phyloP scores from a whole-genome alignment of 2,113 vertebrate species.

The Etheostoma spectabile region DNA sequence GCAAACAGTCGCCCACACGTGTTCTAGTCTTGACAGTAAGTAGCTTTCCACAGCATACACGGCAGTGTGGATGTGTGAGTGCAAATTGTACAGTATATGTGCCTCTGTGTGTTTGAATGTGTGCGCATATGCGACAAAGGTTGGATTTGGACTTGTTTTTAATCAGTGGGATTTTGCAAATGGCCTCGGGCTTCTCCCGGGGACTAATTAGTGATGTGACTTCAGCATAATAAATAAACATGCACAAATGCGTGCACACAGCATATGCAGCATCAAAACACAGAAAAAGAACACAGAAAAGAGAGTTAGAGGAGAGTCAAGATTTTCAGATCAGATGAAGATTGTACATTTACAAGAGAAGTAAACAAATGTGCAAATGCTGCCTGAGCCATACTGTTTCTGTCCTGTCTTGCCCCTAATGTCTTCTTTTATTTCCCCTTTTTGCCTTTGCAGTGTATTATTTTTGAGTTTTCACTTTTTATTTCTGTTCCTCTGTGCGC shows the following conservation, averaged over 20 bases:
- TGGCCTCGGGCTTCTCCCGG: conserved; percentile 83
- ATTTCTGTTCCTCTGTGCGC: conserved; percentile 42
- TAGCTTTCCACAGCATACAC: conserved; percentile 70
- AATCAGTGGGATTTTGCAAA: conserved; percentile 85
- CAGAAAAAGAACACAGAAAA: conserved; percentile 50
- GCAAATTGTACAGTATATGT: conserved; percentile 31
- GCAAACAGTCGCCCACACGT: conserved; percentile 76
- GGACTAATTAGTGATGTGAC: conserved; percentile 87
- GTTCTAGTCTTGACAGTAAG: conserved; percentile 79
- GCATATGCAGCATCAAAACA: conserved; percentile 61
- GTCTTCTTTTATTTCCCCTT: conserved; percentile 39
- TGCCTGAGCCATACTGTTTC: conserved; percentile 51
- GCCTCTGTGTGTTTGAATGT: conserved; percentile 9
- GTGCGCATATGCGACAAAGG: conserved; percentile 57
- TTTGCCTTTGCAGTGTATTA: conserved; percentile 29
- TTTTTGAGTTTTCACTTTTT: conserved; percentile 56
- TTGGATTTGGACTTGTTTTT: conserved; percentile 84
- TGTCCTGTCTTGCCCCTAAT: conserved; percentile 43
- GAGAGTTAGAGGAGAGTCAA: conserved; percentile 44
- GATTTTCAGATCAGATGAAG: conserved; percentile 63
- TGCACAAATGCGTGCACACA: conserved; percentile 15
- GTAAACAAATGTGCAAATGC: conserved; percentile 61
- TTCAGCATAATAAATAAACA: conserved; percentile 82
- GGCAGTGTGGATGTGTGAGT: conserved; percentile 37
- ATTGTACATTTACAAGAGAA: conserved; percentile 49